A percentile compares a stretch with the other conserved stretches of the same genome.
These are phyloP conservation scores for Echiichthys vipera DNA, from an alignment of 2,797 vertebrate genomes.

Conservation along the genomic window DNA sequence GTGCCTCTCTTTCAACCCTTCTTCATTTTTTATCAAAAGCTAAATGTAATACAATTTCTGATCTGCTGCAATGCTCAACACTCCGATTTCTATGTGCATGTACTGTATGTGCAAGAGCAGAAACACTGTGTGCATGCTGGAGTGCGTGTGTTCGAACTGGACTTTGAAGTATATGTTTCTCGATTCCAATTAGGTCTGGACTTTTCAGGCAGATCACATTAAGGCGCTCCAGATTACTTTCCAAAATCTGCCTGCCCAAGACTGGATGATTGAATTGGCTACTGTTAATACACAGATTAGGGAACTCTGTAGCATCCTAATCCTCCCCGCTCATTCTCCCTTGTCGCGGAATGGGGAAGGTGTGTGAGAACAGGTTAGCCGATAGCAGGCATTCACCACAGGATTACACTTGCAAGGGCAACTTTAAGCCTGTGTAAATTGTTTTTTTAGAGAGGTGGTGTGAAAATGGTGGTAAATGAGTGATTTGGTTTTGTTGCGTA, in stretches of 20 bases:
- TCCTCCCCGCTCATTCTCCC: slow-evolving; percentile 60
- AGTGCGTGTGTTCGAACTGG: not conserved
- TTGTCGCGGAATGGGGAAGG: slow-evolving; percentile 48
- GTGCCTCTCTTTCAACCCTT: slow-evolving; percentile 5
- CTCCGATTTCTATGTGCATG: not conserved
- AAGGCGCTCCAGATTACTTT: slow-evolving; percentile 60
- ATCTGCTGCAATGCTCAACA: slow-evolving; percentile 16
- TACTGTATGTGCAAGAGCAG: not conserved
- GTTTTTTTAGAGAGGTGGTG: slow-evolving; percentile 51
- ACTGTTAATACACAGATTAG: slow-evolving; percentile 80
- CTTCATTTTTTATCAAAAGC: slow-evolving; percentile 39
- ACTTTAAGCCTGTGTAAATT: slow-evolving; percentile 65
- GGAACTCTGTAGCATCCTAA: slow-evolving; percentile 70
- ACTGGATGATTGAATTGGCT: slow-evolving; percentile 74
- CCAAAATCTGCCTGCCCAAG: slow-evolving; percentile 65
- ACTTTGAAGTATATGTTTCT: slow-evolving; percentile 30
- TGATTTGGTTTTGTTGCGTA: not conserved
- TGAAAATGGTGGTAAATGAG: slow-evolving; percentile 35
- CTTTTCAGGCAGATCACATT: slow-evolving; percentile 46
- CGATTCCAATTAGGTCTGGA: slow-evolving; percentile 50
- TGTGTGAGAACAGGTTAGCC: slow-evolving; percentile 76
- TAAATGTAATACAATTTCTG: slow-evolving; percentile 1
- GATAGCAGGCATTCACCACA: slow-evolving; percentile 58
- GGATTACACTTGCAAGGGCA: slow-evolving; percentile 69
- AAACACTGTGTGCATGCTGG: not conserved